Evolutionary conservation across 2,888 invertebrate genomes (phyloP).

Genomic region (Orthosia incerta): DNA sequence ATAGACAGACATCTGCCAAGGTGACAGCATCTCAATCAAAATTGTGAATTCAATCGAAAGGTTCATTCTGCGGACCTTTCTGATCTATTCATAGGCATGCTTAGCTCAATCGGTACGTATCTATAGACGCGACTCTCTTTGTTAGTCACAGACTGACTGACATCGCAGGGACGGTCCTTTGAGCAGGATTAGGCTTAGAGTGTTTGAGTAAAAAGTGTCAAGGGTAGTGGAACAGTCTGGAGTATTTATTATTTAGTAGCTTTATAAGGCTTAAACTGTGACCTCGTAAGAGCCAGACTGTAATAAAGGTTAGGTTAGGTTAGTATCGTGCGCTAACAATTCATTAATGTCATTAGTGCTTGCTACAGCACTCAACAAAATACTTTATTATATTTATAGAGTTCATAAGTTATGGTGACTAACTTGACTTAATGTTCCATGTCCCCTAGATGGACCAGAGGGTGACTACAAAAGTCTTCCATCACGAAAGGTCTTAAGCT

Average conservation of each 20-base stretch:
- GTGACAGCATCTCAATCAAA: slow-evolving; percentile 50
- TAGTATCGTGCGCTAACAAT: background rate
- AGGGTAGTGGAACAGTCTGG: slow-evolving; percentile 20
- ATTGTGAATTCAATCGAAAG: slow-evolving; percentile 53
- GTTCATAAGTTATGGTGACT: background rate
- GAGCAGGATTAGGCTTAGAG: slow-evolving; percentile 23
- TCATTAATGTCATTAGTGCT: background rate
- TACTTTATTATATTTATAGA: background rate
- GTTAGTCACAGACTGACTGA: slow-evolving; percentile 33
- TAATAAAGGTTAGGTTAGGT: background rate
- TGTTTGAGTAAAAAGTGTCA: slow-evolving; percentile 34
- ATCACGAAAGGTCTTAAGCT: too few relatives aligned
- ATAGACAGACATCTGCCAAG: slow-evolving; percentile 34
- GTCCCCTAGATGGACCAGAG: too few relatives aligned
- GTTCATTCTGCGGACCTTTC: slow-evolving; percentile 27
- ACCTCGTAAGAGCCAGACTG: background rate
- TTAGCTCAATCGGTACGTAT: slow-evolving; percentile 11
- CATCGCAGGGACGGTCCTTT: slow-evolving; percentile 26
- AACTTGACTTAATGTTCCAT: too few relatives aligned
- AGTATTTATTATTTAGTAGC: slow-evolving; percentile 15
- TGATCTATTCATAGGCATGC: slow-evolving; percentile 40
- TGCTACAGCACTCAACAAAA: background rate
- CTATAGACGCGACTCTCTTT: slow-evolving; percentile 25
- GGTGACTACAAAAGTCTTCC: too few relatives aligned
- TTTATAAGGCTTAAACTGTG: background rate